These are phyloP conservation scores for Torymus tubicola DNA, from an alignment of 2,888 invertebrate genomes.

Conservation along the genomic window DNA sequence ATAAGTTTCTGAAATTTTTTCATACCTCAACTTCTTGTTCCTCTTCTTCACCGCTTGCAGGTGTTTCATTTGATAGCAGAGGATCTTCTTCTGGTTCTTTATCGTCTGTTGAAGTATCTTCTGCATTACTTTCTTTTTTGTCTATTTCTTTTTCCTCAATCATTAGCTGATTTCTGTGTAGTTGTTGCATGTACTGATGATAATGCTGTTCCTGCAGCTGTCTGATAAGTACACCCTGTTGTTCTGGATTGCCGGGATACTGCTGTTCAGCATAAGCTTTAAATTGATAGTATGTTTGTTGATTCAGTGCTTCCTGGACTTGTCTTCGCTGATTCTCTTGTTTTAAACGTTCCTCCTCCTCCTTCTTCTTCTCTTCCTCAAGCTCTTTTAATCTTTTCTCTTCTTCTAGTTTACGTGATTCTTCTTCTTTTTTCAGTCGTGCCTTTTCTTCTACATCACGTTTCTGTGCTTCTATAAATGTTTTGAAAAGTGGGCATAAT, in stretches of 20 bases:
- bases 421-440: conserved; percentile 80
- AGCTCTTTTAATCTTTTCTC: conserved; percentile 79
- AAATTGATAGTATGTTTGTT: conserved; percentile 94
- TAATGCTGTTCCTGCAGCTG: conserved; percentile 99
- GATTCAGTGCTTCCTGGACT: conserved; percentile 97
- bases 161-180: conserved; percentile 79
- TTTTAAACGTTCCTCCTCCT: conserved; percentile 82
- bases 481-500: conserved; percentile 92
- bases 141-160: conserved; percentile 69
- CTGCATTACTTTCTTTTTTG: conserved; percentile 66
- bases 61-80: conserved; percentile 55
- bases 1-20: no score
- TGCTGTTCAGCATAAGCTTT: conserved; percentile 96
- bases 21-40: conserved; percentile 25
- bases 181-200: conserved; percentile 98
- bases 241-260: conserved; percentile 87
- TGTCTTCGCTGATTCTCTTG: conserved; percentile 84
- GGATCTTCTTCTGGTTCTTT: conserved; percentile 63
- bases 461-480: conserved; percentile 93
- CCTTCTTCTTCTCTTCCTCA: conserved; percentile 75
- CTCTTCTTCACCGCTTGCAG: conserved; percentile 68
- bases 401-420: conserved; percentile 79
- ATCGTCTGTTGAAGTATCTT: conserved; percentile 59
- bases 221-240: conserved; percentile 94
- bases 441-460: conserved; percentile 90